These are phyloP conservation scores for Esperia sulphurella DNA, from an alignment of 2,888 invertebrate species.

Conservation along the genomic window DNA sequence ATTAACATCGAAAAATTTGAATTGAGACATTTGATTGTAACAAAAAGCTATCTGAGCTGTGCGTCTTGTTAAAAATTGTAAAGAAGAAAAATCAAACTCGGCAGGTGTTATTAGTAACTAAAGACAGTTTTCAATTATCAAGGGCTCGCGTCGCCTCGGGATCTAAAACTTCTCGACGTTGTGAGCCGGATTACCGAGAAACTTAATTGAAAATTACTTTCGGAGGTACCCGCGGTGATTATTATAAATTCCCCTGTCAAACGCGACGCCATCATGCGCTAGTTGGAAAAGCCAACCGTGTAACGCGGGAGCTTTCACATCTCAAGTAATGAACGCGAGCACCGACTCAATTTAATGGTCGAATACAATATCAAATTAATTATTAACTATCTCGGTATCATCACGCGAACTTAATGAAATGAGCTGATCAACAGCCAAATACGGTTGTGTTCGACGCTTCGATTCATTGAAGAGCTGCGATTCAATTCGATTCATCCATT, in stretches of 20 bases:
- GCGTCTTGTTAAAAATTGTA: not conserved
- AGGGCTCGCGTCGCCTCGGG: constrained; percentile 50
- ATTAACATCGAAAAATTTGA: constrained; percentile 29
- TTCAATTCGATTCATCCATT: constrained; percentile 58
- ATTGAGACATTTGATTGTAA: not conserved
- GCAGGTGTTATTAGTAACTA: constrained; percentile 53
- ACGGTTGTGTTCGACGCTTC: constrained; percentile 38
- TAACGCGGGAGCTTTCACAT: constrained; percentile 52
- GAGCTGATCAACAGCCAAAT: constrained; percentile 46
- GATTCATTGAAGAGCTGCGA: constrained; percentile 53
- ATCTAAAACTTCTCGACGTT: constrained; percentile 38
- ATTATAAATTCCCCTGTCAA: constrained; percentile 63
- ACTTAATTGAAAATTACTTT: constrained; percentile 74
- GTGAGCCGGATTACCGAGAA: constrained; percentile 73
- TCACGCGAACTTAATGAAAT: constrained; percentile 43
- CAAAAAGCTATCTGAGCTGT: not conserved
- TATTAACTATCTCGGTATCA: constrained; percentile 26
- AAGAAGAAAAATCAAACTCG: not conserved
- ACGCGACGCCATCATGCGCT: constrained; percentile 34
- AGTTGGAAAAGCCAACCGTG: constrained; percentile 42
- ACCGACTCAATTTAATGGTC: constrained; percentile 13
- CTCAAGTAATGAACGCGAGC: constrained; percentile 20
- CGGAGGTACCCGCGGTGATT: constrained; percentile 52
- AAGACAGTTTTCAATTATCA: constrained; percentile 67
- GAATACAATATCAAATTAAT: constrained; percentile 10